Evolutionary conservation across 2,888 invertebrate genomes (phyloP), one percentile per base, ranked within the genome.

Genomic region (Chrysolina americana): DNA sequence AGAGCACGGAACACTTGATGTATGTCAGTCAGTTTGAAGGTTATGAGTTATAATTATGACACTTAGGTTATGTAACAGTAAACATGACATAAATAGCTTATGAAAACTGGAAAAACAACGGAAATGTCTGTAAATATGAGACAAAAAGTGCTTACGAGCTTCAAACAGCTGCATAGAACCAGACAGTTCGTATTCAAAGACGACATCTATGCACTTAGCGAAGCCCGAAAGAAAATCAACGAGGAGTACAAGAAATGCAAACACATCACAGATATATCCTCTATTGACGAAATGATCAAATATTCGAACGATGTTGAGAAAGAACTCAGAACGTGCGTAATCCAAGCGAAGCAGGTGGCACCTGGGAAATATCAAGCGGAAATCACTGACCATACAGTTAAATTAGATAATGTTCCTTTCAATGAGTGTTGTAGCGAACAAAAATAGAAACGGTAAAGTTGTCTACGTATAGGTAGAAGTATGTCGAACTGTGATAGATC

Each of bases 81-180:
- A 59, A 41, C 17, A 69, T 13, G 11, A 13, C 0, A 23, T 5
- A 47, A 28, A 15, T 36, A 44, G 23, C 19, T 23, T 13, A 65
- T 44, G 41, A 48, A 64, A 64, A 41, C 50, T 65, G 36, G 36
- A 23, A 53, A 21, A 44, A 10, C 5, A 23, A 53, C 19, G 53
- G 17, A 17, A 19, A 81, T 83, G 81, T 71, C 80, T 19, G 62
- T 68, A 71, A 77, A 66, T 70, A 70, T 81, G 59, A 70, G 80
- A 84, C 84, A 88, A 59, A 84, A 94, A 94, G 94, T 94, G 5
- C 86, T 95, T 68, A 89, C 88, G 79, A 90, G 90, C 73, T 96
- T 94, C 80, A 95, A 95, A 87, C 90, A 89, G 72, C 88, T 96
- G 9, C 95, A 96, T 83, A 90, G 91, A 81, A 92, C 95, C 0